Evolutionary conservation across 1,140 invertebrate species (phyloP).

Genomic region (Bombus superbus): DNA sequence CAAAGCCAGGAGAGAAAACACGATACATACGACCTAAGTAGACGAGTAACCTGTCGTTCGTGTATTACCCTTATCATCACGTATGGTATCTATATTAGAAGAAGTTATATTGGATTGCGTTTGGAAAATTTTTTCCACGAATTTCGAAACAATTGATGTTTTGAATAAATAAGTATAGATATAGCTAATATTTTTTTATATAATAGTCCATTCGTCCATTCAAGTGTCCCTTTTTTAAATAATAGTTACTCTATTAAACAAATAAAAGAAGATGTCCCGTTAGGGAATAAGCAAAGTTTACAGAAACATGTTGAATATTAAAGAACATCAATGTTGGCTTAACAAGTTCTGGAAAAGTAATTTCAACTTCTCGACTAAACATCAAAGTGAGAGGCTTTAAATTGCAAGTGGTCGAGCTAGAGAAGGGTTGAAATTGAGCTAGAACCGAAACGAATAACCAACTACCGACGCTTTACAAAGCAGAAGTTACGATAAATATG

Average conservation of each 20-base stretch:
- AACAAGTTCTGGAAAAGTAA: background rate
- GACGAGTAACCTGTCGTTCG: background rate
- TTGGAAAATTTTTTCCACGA: background rate
- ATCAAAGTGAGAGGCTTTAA: slow-evolving; percentile 20
- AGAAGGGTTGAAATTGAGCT: background rate
- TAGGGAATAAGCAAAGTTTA: slow-evolving; percentile 1
- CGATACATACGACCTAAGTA: background rate
- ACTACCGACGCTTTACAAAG: background rate
- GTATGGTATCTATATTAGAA: background rate
- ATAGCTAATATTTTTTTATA: background rate
- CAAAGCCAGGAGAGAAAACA: background rate
- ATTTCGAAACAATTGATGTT: background rate
- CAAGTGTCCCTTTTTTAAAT: background rate
- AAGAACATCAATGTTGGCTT: slow-evolving; percentile 5
- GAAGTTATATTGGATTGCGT: background rate
- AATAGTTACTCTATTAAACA: background rate
- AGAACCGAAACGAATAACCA: background rate
- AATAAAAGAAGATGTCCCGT: background rate
- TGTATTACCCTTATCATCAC: background rate
- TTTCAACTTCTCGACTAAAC: slow-evolving; percentile 2
- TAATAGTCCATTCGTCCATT: background rate
- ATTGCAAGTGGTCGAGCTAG: background rate
- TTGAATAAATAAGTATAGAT: background rate
- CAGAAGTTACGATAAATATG: background rate
- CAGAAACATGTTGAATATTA: slow-evolving; percentile 2